Evolutionary conservation across 1,140 invertebrate species (phyloP).

Genomic region (Cherax quadricarinatus): DNA sequence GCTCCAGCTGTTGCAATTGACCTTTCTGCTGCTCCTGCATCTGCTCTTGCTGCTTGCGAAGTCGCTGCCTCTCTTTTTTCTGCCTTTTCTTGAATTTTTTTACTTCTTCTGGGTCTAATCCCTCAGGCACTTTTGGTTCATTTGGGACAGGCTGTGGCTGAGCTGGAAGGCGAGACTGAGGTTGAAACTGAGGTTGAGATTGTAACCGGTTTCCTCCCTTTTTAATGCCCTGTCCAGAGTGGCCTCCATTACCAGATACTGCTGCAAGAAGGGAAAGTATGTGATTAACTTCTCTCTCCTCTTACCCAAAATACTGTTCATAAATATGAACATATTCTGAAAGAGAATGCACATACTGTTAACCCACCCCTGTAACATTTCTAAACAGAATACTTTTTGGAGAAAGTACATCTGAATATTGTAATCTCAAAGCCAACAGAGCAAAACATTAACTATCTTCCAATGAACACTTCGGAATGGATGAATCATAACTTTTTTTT

Average conservation of each 20-base stretch:
- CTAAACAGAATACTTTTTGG: too few species aligned
- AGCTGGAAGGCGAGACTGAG: not conserved
- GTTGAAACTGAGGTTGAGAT: slow-evolving; percentile 8
- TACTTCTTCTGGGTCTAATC: slow-evolving; percentile 57
- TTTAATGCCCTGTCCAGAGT: slow-evolving; percentile 35
- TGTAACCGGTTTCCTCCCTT: slow-evolving; percentile 30
- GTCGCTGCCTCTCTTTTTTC: slow-evolving; percentile 73
- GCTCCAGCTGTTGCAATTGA: slow-evolving; percentile 73
- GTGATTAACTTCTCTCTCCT: not conserved
- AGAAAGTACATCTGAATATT: too few species aligned
- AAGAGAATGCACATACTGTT: too few species aligned
- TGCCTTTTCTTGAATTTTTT: slow-evolving; percentile 73
- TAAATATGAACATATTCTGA: too few species aligned
- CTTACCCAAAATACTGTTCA: too few species aligned
- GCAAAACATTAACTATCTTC: too few species aligned
- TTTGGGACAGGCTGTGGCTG: not conserved
- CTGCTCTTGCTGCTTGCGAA: slow-evolving; percentile 73
- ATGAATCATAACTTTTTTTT: too few species aligned
- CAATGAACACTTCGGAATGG: too few species aligned
- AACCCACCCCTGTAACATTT: too few species aligned
- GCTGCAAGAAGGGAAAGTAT: slow-evolving; percentile 17
- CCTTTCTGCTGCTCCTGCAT: slow-evolving; percentile 60
- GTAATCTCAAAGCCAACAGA: too few species aligned
- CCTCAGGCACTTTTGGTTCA: slow-evolving; percentile 50
- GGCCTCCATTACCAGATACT: slow-evolving; percentile 51